phyloP scores from a whole-genome alignment of 2,113 vertebrate genomes.

The Thermophis baileyi region DNA sequence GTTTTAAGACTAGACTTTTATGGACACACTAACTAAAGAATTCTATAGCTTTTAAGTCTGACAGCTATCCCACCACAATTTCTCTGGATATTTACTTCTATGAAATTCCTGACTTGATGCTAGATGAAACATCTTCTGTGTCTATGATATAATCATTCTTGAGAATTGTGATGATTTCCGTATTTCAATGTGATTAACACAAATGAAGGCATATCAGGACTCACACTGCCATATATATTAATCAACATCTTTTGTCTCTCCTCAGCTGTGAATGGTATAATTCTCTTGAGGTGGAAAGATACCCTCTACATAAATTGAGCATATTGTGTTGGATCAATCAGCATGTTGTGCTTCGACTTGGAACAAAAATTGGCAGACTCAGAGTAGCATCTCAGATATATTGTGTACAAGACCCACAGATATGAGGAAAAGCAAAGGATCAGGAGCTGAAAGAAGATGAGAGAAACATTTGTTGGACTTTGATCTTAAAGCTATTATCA shows the following conservation, averaged over 20 bases:
- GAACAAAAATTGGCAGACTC: neutral
- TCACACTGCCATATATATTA: constrained; percentile 28
- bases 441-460: neutral
- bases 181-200: constrained; percentile 17
- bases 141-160: constrained; percentile 12
- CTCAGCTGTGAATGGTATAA: constrained; percentile 3
- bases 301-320: constrained; percentile 25
- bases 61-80: neutral
- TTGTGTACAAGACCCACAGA: neutral
- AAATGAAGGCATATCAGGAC: constrained; percentile 28
- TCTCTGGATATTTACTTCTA: constrained; percentile 14
- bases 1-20: constrained; percentile 41
- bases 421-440: neutral
- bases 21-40: constrained; percentile 45
- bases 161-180: constrained; percentile 1
- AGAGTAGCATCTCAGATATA: fast-evolving
- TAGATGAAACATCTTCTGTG: constrained; percentile 12
- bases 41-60: constrained; percentile 34
- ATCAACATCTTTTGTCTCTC: constrained; percentile 22
- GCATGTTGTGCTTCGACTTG: neutral
- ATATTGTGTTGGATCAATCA: neutral
- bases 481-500: neutral
- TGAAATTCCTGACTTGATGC: constrained; percentile 33
- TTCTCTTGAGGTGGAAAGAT: constrained; percentile 7
- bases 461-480: neutral